These are phyloP conservation scores for Cariama cristata DNA, from an alignment of 2,113 vertebrate genomes.

Conservation along the genomic window DNA sequence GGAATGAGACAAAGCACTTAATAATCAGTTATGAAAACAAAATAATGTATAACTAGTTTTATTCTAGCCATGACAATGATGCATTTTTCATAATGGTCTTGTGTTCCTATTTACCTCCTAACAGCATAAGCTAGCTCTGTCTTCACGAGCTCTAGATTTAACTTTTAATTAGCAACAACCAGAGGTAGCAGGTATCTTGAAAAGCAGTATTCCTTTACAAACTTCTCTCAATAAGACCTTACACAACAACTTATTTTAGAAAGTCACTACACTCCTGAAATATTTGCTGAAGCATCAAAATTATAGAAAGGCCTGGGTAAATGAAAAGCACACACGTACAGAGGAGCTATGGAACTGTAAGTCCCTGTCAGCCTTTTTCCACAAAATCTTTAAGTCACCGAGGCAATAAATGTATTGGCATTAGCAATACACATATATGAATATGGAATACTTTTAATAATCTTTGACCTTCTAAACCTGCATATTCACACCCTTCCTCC, in stretches of 20 bases:
- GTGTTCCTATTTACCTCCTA: not conserved
- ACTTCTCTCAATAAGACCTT: not conserved
- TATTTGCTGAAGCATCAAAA: not conserved
- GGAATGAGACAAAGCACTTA: not conserved
- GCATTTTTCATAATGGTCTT: not conserved
- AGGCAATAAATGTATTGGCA: not conserved
- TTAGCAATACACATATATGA: accelerated
- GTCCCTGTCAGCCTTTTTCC: not conserved
- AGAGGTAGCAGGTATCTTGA: not conserved
- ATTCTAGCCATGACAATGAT: not conserved
- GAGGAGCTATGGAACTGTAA: not conserved
- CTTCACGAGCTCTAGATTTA: not conserved
- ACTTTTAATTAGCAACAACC: not conserved
- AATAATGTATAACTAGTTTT: not conserved
- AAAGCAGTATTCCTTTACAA: not conserved
- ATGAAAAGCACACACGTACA: not conserved
- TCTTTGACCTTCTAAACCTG: not conserved
- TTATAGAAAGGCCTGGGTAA: not conserved
- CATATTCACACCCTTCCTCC: not conserved
- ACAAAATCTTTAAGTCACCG: accelerated
- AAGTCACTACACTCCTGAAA: not conserved
- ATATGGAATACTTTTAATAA: not conserved
- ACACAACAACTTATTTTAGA: not conserved
- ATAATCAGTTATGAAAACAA: not conserved
- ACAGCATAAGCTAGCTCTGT: not conserved